phyloP scores from a whole-genome alignment of 1,140 invertebrate species.

The Dreissena polymorpha region DNA sequence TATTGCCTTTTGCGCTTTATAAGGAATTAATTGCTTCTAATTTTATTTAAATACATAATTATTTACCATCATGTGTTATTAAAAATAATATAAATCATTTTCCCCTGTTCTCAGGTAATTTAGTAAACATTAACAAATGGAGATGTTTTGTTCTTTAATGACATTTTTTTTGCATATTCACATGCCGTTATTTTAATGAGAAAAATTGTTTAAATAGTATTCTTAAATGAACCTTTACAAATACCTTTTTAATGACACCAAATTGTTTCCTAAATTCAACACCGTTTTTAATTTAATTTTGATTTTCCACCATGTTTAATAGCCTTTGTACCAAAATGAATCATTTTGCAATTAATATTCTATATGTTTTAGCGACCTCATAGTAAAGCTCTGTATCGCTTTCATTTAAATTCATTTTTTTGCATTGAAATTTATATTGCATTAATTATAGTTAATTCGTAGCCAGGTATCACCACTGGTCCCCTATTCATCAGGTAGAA shows the following conservation, averaged over 20 bases:
- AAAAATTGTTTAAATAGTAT: too few species aligned
- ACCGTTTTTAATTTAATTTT: constrained; percentile 6
- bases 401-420: constrained; percentile 56
- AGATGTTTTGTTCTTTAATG: too few species aligned
- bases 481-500: constrained; percentile 21
- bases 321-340: constrained; percentile 15
- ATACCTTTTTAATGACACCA: neutral
- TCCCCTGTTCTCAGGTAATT: too few species aligned
- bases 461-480: constrained; percentile 35
- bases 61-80: too few species aligned
- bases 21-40: too few species aligned
- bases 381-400: constrained; percentile 6
- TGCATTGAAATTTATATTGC: constrained; percentile 53
- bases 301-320: neutral
- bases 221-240: neutral
- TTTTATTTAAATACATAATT: too few species aligned
- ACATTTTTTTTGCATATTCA: too few species aligned
- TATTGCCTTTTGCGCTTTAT: too few species aligned
- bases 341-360: constrained; percentile 51
- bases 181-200: too few species aligned
- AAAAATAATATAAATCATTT: too few species aligned
- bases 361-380: constrained; percentile 16
- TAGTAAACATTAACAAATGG: too few species aligned
- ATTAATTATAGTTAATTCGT: constrained; percentile 56
- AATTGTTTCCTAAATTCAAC: neutral